Conservation (phyloP, 2,113 vertebrate species). For the Myocastor coypus region DNA sequence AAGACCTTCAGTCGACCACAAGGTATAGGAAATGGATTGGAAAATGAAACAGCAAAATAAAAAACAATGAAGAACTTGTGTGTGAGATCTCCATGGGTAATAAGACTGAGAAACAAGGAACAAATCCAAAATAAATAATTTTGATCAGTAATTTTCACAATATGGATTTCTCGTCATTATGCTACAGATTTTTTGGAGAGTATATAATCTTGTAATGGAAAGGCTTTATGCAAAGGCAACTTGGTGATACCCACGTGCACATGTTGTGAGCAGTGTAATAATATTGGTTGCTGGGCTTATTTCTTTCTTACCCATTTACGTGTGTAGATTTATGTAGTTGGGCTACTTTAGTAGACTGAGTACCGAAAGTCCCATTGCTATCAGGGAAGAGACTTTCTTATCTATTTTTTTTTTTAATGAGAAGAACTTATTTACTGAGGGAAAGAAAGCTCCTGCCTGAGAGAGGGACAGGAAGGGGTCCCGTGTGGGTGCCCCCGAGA, state of each 20-base stretch:
- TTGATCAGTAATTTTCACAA: conserved; percentile 57
- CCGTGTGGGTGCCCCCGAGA: too few species aligned
- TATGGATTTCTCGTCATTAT: conserved; percentile 38
- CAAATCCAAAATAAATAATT: conserved; percentile 64
- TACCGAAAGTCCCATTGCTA: background rate
- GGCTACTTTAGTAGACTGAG: background rate
- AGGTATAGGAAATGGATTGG: too few species aligned
- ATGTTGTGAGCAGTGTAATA: background rate
- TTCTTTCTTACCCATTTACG: conserved; percentile 33
- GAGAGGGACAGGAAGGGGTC: too few species aligned
- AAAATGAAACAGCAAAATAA: too few species aligned
- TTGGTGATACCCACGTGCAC: background rate
- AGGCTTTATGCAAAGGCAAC: background rate
- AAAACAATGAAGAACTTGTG: too few species aligned
- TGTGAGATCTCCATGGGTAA: too few species aligned
- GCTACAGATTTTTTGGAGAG: conserved; percentile 3
- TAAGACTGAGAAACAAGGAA: too few species aligned
- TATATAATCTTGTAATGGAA: conserved; percentile 29
- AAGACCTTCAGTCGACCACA: too few species aligned
- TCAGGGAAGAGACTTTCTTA: conserved; percentile 54
- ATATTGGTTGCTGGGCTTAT: background rate
- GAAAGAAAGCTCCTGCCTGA: too few species aligned
- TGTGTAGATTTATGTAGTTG: background rate
- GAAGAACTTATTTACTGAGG: too few species aligned
- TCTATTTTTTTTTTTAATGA: too few species aligned